These are phyloP conservation scores for Leptestheria dahalacensis DNA, from an alignment of 1,140 invertebrate genomes.

Conservation along the genomic window DNA sequence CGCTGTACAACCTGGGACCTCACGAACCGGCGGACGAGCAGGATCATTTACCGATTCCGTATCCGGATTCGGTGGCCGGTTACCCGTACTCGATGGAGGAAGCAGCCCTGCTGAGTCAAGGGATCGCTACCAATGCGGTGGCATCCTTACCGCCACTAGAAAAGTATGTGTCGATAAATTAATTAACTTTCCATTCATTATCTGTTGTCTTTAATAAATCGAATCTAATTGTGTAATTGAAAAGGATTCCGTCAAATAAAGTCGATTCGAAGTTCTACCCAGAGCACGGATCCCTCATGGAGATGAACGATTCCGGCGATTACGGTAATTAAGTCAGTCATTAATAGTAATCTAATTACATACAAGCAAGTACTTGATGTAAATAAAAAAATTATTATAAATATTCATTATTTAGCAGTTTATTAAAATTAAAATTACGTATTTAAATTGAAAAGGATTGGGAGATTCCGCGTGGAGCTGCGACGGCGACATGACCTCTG, in stretches of 20 bases:
- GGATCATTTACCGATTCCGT: too few relatives aligned
- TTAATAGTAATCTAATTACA: neutral
- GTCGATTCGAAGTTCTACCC: neutral
- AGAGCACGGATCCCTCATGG: neutral
- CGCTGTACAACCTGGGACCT: too few relatives aligned
- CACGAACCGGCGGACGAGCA: too few relatives aligned
- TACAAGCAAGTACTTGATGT: neutral
- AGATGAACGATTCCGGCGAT: neutral
- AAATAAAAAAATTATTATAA: neutral
- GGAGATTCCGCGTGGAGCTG: neutral
- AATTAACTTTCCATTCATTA: neutral
- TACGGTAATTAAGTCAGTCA: neutral
- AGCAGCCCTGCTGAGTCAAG: neutral
- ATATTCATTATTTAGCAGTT: too few relatives aligned
- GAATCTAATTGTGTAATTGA: neutral
- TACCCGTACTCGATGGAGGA: too few relatives aligned
- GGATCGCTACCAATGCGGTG: neutral
- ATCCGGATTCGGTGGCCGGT: too few relatives aligned
- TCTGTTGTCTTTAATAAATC: neutral
- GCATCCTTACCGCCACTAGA: neutral
- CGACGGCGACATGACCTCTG: neutral
- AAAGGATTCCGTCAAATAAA: neutral
- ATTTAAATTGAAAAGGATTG: too few relatives aligned
- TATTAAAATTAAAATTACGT: too few relatives aligned
- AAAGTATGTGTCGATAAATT: neutral